Base-by-base conservation (phyloP, 2,888 invertebrate species). In the Pyrochroa serraticornis region DNA sequence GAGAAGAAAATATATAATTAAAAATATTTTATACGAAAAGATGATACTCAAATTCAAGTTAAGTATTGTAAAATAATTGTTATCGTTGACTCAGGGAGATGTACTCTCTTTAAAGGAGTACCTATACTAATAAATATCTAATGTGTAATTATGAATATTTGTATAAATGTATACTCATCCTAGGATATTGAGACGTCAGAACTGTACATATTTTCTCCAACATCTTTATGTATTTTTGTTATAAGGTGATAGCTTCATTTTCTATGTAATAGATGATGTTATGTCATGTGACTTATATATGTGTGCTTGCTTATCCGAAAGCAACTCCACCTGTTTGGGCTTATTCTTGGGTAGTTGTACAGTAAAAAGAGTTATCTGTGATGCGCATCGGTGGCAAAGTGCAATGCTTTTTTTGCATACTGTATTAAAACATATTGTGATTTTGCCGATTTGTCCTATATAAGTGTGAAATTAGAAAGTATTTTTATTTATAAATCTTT, bases 341-440 rank as follows among this genome's bases (percentile, higher is more conserved):
- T 69, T 67, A 60, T 61, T 50, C 62, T 63, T 58, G 65, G 66
- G 67, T 70, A 67, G 68, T 67, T 72, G 72, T 73, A 73, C 69
- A 72, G 72, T 70, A 71, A 71, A 67, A 64, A 60, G 69, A 71
- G 67, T 75, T 76, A 75, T 77, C 77, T 78, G 78, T 78, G 78
- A 78, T 78, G 75, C 72, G 74, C 71, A 72, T 71, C 72, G 70
- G 71, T 73, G 77, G 78, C 75, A 77, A 77, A 77, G 78, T 78
- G 78, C 78, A 78, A 78, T 78, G 77, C 76, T 78, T 78, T 75
- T 69, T 71, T 68, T 67, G 65, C 66, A 53, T 46, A 43, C 53
- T 52, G 52, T 53, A 47, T 58, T 44, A 71, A 69, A 71, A 67
- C 65, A 76, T 70, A 74, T 76, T 77, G 77, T 78, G 77, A 77